Percentiles rank a stretch among this genome's conserved stretches.
Evolutionary conservation across 2,797 vertebrate species (phyloP).

Genomic region (Sebastes wilsoni): DNA sequence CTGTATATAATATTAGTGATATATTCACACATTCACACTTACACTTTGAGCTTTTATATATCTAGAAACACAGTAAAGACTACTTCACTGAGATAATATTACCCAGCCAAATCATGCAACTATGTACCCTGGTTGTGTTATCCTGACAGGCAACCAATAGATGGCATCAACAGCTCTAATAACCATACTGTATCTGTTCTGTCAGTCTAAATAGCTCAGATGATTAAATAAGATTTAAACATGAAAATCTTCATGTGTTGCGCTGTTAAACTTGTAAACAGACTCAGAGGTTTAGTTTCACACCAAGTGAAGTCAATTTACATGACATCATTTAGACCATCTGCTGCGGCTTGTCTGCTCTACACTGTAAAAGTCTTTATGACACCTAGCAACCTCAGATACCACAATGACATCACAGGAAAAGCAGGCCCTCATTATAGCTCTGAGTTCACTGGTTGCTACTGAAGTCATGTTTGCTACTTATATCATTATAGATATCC

Average conservation of each 20-base stretch:
- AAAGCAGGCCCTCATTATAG: conserved; percentile 42
- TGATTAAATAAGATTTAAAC: not conserved
- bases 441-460: conserved; percentile 14
- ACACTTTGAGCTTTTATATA: not conserved
- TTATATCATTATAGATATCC: conserved; percentile 14
- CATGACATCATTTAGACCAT: conserved; percentile 59
- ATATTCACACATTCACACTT: not conserved
- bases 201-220: not conserved
- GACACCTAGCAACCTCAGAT: conserved; percentile 38
- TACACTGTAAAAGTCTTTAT: conserved; percentile 7
- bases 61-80: not conserved
- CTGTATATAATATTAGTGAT: not conserved
- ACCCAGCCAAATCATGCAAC: not conserved
- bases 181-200: not conserved
- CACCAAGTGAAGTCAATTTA: conserved; percentile 17
- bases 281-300: conserved; percentile 17
- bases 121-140: not conserved
- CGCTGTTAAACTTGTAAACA: conserved; percentile 17
- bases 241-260: not conserved
- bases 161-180: conserved; percentile 36
- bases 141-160: conserved; percentile 36
- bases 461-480: conserved; percentile 32
- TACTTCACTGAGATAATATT: not conserved
- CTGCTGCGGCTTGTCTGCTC: conserved; percentile 43
- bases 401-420: conserved; percentile 50